phyloP scores from a whole-genome alignment of 2,797 vertebrate genomes.

The Manis javanica region DNA sequence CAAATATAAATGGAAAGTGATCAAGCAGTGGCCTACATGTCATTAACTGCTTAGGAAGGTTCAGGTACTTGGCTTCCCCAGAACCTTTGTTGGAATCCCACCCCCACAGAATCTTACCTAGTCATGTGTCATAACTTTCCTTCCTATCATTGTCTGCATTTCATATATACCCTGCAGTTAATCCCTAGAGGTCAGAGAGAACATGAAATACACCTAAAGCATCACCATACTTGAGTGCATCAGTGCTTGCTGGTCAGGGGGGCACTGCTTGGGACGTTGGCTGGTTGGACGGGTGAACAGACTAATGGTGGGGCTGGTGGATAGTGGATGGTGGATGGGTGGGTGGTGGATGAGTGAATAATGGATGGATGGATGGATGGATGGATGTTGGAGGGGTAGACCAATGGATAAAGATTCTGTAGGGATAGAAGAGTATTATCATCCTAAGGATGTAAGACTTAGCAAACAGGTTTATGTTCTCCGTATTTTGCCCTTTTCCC shows the following conservation, averaged over 20 bases:
- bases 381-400: background rate
- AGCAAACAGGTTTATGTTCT: background rate
- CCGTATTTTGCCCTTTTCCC: background rate
- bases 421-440: background rate
- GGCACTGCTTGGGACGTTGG: background rate
- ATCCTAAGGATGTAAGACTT: background rate
- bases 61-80: no score
- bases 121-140: accelerated
- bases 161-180: accelerated
- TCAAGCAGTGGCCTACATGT: background rate
- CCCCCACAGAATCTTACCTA: no score
- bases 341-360: no score
- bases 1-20: background rate
- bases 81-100: background rate
- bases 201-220: accelerated
- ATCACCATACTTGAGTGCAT: accelerated
- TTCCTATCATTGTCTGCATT: no score
- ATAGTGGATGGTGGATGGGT: no score
- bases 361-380: background rate
- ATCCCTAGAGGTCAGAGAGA: background rate
- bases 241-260: background rate
- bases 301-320: no score
- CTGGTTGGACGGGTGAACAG: background rate
- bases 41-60: background rate
- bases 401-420: no score